Conservation (phyloP, 2,888 invertebrate genomes). For the Blastobasis adustella region DNA sequence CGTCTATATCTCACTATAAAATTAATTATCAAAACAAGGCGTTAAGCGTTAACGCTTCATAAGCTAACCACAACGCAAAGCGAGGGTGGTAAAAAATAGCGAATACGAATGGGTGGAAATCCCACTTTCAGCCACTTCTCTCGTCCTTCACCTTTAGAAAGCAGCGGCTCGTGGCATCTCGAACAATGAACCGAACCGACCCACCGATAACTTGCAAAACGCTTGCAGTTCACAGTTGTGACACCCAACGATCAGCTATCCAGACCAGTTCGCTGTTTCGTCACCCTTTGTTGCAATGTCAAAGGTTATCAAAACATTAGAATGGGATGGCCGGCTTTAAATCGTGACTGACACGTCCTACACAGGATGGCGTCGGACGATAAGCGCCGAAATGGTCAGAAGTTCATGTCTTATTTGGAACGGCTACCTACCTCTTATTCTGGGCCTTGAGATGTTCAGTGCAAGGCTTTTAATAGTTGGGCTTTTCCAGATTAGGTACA, state of each 20-base stretch:
- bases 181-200: conserved; percentile 50
- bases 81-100: too few relatives aligned
- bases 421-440: not conserved
- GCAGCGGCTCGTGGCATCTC: conserved; percentile 47
- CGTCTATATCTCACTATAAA: too few relatives aligned
- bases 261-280: conserved; percentile 54
- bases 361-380: not conserved
- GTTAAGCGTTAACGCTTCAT: too few relatives aligned
- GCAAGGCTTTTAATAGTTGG: too few relatives aligned
- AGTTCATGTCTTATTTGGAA: not conserved
- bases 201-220: conserved; percentile 52
- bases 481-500: too few relatives aligned
- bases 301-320: conserved; percentile 50
- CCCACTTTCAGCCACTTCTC: conserved; percentile 32
- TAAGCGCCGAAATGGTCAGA: not conserved
- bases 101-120: too few relatives aligned
- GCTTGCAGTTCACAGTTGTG: conserved; percentile 43
- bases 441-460: too few relatives aligned
- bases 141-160: conserved; percentile 64
- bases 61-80: too few relatives aligned
- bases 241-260: conserved; percentile 54
- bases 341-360: conserved; percentile 9
- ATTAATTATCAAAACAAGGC: too few relatives aligned
- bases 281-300: conserved; percentile 35
- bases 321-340: conserved; percentile 28